Conservation (phyloP, 2,113 vertebrate species). For the Scomber colias region DNA sequence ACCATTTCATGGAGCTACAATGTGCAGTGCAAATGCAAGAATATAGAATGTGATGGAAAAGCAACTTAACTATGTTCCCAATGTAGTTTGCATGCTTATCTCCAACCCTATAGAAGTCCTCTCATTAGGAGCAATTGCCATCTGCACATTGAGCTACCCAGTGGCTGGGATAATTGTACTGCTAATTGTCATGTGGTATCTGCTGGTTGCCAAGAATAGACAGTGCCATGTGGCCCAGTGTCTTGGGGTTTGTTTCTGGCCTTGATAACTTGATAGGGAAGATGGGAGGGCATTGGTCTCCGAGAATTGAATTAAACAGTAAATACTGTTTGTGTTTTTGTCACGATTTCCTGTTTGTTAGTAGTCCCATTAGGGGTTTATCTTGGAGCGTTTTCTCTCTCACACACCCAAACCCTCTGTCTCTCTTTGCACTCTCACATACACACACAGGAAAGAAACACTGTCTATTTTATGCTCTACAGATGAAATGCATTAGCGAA, state of each 20-base stretch:
- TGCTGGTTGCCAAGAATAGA: conserved; percentile 71
- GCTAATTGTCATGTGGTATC: conserved; percentile 76
- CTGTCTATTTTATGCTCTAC: conserved; percentile 93
- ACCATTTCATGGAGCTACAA: conserved; percentile 28
- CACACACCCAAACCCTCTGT: conserved; percentile 23
- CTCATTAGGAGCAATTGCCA: conserved; percentile 64
- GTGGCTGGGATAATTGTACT: conserved; percentile 71
- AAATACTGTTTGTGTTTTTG: conserved; percentile 78
- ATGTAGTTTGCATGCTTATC: conserved; percentile 3
- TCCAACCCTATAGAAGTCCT: conserved; percentile 34
- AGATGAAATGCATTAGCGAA: conserved; percentile 98
- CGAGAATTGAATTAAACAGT: conserved; percentile 73
- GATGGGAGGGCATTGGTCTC: conserved; percentile 62
- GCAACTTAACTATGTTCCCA: neutral
- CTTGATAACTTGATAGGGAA: conserved; percentile 66
- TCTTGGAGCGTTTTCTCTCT: conserved; percentile 61
- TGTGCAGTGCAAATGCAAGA: neutral
- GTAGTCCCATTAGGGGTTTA: conserved; percentile 63
- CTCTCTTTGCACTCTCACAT: conserved; percentile 25
- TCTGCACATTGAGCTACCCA: conserved; percentile 63
- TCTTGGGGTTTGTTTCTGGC: conserved; percentile 71
- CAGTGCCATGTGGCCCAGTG: conserved; percentile 65
- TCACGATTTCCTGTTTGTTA: conserved; percentile 75
- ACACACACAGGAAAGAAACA: conserved; percentile 83
- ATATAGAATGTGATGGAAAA: neutral